A percentile compares a stretch with the other conserved stretches of the same genome.
Conservation (phyloP, 1,140 invertebrate genomes). For the Temnothorax nylanderi region DNA sequence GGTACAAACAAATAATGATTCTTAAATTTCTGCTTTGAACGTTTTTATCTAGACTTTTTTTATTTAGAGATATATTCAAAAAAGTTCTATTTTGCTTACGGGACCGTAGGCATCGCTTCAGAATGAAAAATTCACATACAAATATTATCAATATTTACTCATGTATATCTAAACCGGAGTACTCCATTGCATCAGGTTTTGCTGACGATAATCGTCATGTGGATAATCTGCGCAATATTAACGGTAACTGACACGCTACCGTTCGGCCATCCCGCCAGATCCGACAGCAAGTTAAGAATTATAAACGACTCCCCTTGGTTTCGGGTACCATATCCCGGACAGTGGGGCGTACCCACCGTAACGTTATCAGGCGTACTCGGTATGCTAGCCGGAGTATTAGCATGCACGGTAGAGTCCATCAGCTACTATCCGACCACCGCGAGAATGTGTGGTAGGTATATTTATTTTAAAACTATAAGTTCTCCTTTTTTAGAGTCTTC, state of each 20-base stretch:
- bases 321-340: constrained; percentile 94
- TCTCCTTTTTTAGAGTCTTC: background rate
- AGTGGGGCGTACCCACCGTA: constrained; percentile 94
- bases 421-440: constrained; percentile 96
- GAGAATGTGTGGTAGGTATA: constrained; percentile 89
- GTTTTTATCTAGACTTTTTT: background rate
- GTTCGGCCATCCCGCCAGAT: constrained; percentile 90
- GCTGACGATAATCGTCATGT: constrained; percentile 92
- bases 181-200: constrained; percentile 88
- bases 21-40: background rate
- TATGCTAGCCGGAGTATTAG: constrained; percentile 93
- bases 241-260: constrained; percentile 90
- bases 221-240: constrained; percentile 91
- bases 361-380: constrained; percentile 91
- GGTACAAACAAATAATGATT: background rate
- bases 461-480: background rate
- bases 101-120: background rate
- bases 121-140: background rate
- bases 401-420: constrained; percentile 94
- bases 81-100: background rate
- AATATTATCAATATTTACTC: background rate
- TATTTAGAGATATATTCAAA: background rate
- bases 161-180: constrained; percentile 9
- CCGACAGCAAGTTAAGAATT: constrained; percentile 92
- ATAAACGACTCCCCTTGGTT: constrained; percentile 93